A percentile compares a stretch with the other conserved stretches of the same genome.
phyloP scores from a whole-genome alignment of 2,113 vertebrate species.

The Blennius ocellaris region DNA sequence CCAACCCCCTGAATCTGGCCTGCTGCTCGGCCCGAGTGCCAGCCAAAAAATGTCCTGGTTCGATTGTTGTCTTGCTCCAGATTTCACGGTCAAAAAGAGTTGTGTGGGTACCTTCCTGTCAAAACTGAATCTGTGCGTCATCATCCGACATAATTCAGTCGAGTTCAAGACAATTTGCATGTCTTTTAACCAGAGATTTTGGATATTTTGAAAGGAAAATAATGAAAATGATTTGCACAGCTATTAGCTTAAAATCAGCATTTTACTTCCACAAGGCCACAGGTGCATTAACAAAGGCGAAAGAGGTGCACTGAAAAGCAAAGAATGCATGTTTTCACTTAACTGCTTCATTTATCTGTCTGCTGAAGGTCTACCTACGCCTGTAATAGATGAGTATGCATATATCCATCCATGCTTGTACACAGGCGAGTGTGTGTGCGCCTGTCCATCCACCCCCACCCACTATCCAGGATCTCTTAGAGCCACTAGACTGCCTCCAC shows the following conservation, averaged over 20 bases:
- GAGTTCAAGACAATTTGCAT: background rate
- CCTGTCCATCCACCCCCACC: slow-evolving; percentile 63
- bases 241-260: background rate
- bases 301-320: slow-evolving; percentile 2
- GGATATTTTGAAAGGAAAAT: too few species aligned
- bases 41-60: slow-evolving; percentile 42
- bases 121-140: background rate
- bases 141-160: background rate
- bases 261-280: background rate
- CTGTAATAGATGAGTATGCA: slow-evolving; percentile 2
- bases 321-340: slow-evolving; percentile 13
- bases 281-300: background rate
- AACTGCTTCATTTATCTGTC: slow-evolving; percentile 8
- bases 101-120: background rate
- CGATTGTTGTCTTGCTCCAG: slow-evolving; percentile 3
- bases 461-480: slow-evolving; percentile 68
- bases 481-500: slow-evolving; percentile 66
- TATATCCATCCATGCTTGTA: slow-evolving; percentile 9
- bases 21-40: slow-evolving; percentile 33
- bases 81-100: slow-evolving; percentile 8
- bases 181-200: background rate
- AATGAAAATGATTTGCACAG: too few species aligned
- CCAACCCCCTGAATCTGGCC: slow-evolving; percentile 53
- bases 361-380: background rate
- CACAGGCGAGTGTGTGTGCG: slow-evolving; percentile 18